phyloP scores from a whole-genome alignment of 2,888 invertebrate genomes.

The Drosophila vallismaia region DNA sequence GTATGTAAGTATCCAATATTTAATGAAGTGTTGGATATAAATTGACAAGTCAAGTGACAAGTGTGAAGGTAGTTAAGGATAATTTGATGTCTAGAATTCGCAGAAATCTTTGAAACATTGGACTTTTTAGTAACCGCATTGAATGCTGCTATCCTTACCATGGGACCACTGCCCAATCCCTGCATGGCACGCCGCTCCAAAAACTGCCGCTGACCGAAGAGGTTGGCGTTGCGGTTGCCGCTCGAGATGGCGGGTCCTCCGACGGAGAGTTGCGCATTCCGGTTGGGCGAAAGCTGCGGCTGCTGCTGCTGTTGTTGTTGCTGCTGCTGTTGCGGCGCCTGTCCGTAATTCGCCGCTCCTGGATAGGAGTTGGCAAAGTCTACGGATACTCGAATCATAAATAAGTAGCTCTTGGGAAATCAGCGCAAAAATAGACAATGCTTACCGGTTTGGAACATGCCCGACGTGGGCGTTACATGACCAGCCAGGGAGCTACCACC shows the following conservation, averaged over 20 bases:
- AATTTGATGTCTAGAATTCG: background rate
- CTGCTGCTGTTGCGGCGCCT: conserved; percentile 85
- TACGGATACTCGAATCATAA: conserved; percentile 18
- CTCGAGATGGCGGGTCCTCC: conserved; percentile 86
- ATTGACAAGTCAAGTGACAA: conserved; percentile 1
- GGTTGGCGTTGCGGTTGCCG: conserved; percentile 85
- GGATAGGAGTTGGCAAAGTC: conserved; percentile 67
- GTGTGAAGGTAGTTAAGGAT: background rate
- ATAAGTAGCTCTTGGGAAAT: background rate
- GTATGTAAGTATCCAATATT: background rate
- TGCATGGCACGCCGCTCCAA: conserved; percentile 89
- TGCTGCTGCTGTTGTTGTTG: conserved; percentile 83
- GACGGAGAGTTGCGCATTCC: conserved; percentile 85
- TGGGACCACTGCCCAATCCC: conserved; percentile 83
- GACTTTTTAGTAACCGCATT: background rate
- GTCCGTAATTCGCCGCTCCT: conserved; percentile 84
- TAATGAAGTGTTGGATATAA: background rate
- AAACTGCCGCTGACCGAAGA: conserved; percentile 92
- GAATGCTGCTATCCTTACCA: conserved; percentile 72
- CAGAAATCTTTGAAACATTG: conserved; percentile 1
- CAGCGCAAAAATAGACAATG: conserved; percentile 44
- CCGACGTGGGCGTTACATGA: conserved; percentile 90
- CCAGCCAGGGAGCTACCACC: conserved; percentile 88
- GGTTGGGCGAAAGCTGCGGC: conserved; percentile 86
- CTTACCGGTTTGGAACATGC: conserved; percentile 86